These are phyloP conservation scores for Dasysyrphus albostriatus DNA, from an alignment of 2,888 invertebrate species.

Conservation along the genomic window DNA sequence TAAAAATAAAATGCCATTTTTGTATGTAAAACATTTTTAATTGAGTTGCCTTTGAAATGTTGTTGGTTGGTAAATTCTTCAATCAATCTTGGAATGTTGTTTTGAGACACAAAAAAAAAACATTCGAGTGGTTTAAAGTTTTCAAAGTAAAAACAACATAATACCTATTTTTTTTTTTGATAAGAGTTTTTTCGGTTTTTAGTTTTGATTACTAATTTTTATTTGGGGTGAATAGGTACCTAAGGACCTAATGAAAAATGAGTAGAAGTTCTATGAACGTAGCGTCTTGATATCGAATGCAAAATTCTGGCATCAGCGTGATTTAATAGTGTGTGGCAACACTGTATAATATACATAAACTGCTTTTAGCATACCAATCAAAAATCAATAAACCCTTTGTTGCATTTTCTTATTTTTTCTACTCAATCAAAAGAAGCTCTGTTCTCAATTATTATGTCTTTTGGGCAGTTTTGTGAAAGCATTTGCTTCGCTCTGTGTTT, in stretches of 20 bases:
- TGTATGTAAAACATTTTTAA: constrained; percentile 6
- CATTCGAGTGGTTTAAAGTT: background rate
- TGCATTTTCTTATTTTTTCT: constrained; percentile 40
- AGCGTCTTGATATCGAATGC: no score
- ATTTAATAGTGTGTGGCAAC: background rate
- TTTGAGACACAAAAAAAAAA: background rate
- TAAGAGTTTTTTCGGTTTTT: no score
- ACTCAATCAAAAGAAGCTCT: constrained; percentile 52
- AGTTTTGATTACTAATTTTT: no score
- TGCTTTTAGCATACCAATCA: constrained; percentile 2
- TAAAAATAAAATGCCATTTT: background rate
- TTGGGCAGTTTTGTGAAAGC: constrained; percentile 15
- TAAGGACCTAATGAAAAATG: no score
- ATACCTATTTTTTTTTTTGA: no score
- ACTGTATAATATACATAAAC: background rate
- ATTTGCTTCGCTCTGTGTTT: background rate
- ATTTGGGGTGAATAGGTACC: no score
- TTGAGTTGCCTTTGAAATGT: background rate
- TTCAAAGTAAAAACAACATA: background rate
- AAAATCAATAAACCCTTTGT: constrained; percentile 34
- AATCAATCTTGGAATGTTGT: background rate
- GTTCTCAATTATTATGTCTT: constrained; percentile 46
- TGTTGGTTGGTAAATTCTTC: background rate
- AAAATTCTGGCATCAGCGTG: no score
- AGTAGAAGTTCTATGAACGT: no score